Evolutionary conservation across 1,140 invertebrate genomes (phyloP).

Genomic region (Brachionus angularis): DNA sequence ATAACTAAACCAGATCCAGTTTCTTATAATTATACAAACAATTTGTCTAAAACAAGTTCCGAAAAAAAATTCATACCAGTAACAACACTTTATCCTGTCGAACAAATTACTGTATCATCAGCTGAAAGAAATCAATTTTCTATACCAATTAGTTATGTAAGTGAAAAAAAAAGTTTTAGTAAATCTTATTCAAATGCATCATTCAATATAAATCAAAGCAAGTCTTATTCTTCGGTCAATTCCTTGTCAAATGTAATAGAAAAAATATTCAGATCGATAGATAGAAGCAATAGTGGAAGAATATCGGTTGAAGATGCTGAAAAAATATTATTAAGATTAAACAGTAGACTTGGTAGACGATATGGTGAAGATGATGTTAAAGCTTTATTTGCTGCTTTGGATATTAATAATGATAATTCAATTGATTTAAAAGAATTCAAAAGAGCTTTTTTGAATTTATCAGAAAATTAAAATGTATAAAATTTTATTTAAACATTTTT

Average conservation of each 20-base stretch:
- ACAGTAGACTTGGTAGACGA: slow-evolving; percentile 32
- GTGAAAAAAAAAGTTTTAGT: neutral
- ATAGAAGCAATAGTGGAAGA: slow-evolving; percentile 15
- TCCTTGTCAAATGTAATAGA: neutral
- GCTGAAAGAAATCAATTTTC: too few relatives aligned
- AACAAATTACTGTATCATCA: too few relatives aligned
- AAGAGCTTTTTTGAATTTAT: slow-evolving; percentile 39
- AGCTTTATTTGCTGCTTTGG: slow-evolving; percentile 31
- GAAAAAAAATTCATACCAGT: too few relatives aligned
- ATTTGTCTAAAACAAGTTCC: too few relatives aligned
- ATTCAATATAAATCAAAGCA: too few relatives aligned
- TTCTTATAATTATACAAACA: too few relatives aligned
- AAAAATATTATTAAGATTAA: slow-evolving; percentile 32
- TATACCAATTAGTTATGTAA: neutral
- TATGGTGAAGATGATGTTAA: slow-evolving; percentile 43
- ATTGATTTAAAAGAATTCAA: slow-evolving; percentile 44
- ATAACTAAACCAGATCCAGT: too few relatives aligned
- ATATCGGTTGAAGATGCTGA: slow-evolving; percentile 33
- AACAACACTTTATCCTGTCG: too few relatives aligned
- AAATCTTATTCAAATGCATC: neutral
- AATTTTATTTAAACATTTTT: neutral
- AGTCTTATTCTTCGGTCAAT: neutral
- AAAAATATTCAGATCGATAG: slow-evolving; percentile 31
- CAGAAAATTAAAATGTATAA: neutral
- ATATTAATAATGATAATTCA: slow-evolving; percentile 12